Evolutionary conservation across 1,140 invertebrate species (phyloP).

Genomic region (Ceratina calcarata): DNA sequence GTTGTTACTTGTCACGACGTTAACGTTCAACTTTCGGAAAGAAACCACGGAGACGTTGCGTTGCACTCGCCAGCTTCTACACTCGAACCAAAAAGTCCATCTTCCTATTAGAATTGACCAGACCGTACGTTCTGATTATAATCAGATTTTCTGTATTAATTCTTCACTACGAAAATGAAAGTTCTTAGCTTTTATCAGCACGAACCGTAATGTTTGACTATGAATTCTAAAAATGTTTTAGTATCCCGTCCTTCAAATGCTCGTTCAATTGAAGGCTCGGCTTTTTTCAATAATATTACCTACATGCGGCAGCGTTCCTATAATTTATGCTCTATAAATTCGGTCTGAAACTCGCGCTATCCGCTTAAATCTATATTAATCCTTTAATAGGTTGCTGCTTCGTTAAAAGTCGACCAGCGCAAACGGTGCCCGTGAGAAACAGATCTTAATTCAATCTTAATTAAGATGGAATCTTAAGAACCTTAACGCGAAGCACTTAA

Average conservation of each 20-base stretch:
- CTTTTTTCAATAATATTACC: too few relatives aligned
- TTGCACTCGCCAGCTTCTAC: background rate
- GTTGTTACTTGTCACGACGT: constrained; percentile 27
- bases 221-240: too few relatives aligned
- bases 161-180: too few relatives aligned
- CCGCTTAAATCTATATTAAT: background rate
- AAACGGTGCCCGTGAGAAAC: background rate
- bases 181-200: too few relatives aligned
- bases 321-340: background rate
- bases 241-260: too few relatives aligned
- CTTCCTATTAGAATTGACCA: too few relatives aligned
- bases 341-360: too few relatives aligned
- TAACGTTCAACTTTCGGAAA: constrained; percentile 35
- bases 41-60: constrained; percentile 25
- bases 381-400: background rate
- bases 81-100: background rate
- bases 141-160: too few relatives aligned
- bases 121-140: too few relatives aligned
- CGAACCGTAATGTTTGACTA: too few relatives aligned
- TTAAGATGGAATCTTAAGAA: background rate
- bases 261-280: too few relatives aligned
- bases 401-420: background rate
- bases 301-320: too few relatives aligned
- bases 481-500: background rate
- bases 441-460: constrained; percentile 11